Evolutionary conservation across 2,888 invertebrate genomes (phyloP).

Genomic region (Sericinus montela): DNA sequence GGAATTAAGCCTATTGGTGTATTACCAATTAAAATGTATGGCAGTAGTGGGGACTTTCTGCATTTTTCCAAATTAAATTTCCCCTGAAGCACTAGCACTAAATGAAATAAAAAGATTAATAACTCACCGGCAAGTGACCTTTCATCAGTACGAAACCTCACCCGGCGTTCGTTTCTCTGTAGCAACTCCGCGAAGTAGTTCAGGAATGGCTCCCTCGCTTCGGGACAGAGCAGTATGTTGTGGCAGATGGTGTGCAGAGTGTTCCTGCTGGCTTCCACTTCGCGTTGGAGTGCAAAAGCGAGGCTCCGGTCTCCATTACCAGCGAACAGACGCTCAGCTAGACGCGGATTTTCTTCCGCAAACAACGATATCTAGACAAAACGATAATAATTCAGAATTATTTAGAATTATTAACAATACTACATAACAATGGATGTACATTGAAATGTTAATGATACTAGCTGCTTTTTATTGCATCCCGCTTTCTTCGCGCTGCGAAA

Average conservation of each 20-base stretch:
- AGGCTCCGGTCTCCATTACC: conserved; percentile 82
- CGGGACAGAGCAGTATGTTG: conserved; percentile 88
- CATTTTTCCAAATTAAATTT: conserved; percentile 71
- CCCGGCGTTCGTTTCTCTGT: conserved; percentile 89
- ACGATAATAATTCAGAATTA: too few relatives aligned
- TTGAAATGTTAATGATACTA: too few relatives aligned
- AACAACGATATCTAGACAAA: conserved; percentile 84
- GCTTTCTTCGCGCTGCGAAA: too few relatives aligned
- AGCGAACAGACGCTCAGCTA: conserved; percentile 85
- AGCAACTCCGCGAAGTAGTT: conserved; percentile 89
- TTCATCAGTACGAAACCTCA: conserved; percentile 95
- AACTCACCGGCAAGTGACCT: conserved; percentile 84
- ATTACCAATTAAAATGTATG: conserved; percentile 83
- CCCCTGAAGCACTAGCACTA: conserved; percentile 78
- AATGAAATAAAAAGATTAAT: too few relatives aligned
- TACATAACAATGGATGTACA: too few relatives aligned
- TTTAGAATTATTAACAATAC: too few relatives aligned
- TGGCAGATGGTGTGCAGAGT: conserved; percentile 91
- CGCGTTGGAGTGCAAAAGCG: conserved; percentile 85
- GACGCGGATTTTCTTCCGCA: conserved; percentile 94
- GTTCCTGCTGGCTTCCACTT: conserved; percentile 87
- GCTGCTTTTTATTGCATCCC: too few relatives aligned
- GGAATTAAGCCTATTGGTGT: conserved; percentile 87
- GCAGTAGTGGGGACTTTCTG: conserved; percentile 82
- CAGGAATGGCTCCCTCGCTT: conserved; percentile 88